Percentiles rank a stretch among this genome's conserved stretches.
Conservation (phyloP, 2,888 invertebrate genomes). For the Tetropium fuscum region DNA sequence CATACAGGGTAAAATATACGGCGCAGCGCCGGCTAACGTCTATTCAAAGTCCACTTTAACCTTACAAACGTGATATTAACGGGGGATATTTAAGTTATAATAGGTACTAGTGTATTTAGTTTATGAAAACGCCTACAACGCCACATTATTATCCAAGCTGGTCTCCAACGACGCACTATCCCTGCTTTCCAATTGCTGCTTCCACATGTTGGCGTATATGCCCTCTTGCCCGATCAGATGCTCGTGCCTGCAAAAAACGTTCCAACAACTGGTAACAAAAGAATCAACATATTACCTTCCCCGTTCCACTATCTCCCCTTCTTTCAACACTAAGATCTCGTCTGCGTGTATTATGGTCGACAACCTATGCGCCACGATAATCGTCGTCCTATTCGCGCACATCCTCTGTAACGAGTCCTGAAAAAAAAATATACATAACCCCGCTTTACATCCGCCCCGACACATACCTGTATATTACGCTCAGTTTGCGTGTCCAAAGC, state of each 20-base stretch:
- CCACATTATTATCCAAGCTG: constrained; percentile 54
- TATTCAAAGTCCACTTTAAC: constrained; percentile 25
- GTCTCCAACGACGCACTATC: constrained; percentile 52
- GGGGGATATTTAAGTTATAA: constrained; percentile 1
- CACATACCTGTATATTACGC: constrained; percentile 81
- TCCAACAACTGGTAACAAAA: neutral
- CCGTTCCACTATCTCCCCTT: constrained; percentile 91
- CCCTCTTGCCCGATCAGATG: constrained; percentile 77
- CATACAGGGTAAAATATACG: neutral
- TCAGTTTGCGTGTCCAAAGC: constrained; percentile 97
- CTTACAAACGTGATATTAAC: constrained; percentile 17
- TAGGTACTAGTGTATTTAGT: constrained; percentile 3
- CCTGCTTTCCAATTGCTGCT: constrained; percentile 79
- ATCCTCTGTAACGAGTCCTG: constrained; percentile 80
- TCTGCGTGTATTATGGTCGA: constrained; percentile 96
- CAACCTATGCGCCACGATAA: constrained; percentile 94
- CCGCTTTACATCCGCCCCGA: neutral
- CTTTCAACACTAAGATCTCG: constrained; percentile 92
- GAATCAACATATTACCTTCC: constrained; percentile 68
- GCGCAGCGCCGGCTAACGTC: constrained; percentile 1
- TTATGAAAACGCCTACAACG: constrained; percentile 16
- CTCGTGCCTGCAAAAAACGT: constrained; percentile 73
- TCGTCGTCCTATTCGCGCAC: constrained; percentile 88
- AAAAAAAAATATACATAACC: constrained; percentile 27
- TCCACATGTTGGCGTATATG: constrained; percentile 93